phyloP scores from a whole-genome alignment of 2,888 invertebrate genomes.

The Drosophila multiciliata region DNA sequence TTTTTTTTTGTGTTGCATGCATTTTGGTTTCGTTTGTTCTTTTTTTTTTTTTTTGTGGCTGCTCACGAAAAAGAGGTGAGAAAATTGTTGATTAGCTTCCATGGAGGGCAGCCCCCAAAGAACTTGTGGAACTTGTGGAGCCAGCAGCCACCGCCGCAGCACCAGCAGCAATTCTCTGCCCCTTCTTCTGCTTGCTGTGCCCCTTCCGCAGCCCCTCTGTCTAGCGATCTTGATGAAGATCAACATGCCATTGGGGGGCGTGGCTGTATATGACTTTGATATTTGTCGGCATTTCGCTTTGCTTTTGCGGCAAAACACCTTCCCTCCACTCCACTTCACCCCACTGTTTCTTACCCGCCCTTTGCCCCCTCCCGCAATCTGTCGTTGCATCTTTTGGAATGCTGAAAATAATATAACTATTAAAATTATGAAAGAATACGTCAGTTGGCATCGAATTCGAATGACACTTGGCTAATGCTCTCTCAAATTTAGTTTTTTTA shows the following conservation, averaged over 20 bases:
- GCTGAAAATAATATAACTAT: constrained; percentile 81
- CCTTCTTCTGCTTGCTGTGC: not conserved
- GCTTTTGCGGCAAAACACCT: constrained; percentile 30
- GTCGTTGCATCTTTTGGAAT: constrained; percentile 38
- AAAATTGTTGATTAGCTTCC: constrained; percentile 85
- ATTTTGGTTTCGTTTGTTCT: constrained; percentile 15
- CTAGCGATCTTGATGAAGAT: constrained; percentile 81
- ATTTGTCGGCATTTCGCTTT: constrained; percentile 77
- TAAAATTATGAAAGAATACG: constrained; percentile 61
- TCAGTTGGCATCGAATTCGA: not conserved
- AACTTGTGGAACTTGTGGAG: constrained; percentile 8
- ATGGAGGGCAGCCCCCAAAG: constrained; percentile 75
- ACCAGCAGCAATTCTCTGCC: constrained; percentile 6
- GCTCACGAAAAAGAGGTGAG: constrained; percentile 84
- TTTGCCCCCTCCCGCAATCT: not conserved
- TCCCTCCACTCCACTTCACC: not conserved
- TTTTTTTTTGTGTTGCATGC: not conserved
- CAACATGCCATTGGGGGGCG: constrained; percentile 76
- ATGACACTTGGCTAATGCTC: constrained; percentile 30
- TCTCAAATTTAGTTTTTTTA: constrained; percentile 5
- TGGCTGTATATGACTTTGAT: constrained; percentile 81
- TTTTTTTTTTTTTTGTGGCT: constrained; percentile 40
- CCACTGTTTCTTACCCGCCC: not conserved
- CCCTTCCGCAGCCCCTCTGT: not conserved
- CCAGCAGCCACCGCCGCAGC: constrained; percentile 8